A percentile compares a stretch with the other conserved stretches of the same genome.
phyloP scores from a whole-genome alignment of 1,140 invertebrate genomes.

The Probaryconus sp. region DNA sequence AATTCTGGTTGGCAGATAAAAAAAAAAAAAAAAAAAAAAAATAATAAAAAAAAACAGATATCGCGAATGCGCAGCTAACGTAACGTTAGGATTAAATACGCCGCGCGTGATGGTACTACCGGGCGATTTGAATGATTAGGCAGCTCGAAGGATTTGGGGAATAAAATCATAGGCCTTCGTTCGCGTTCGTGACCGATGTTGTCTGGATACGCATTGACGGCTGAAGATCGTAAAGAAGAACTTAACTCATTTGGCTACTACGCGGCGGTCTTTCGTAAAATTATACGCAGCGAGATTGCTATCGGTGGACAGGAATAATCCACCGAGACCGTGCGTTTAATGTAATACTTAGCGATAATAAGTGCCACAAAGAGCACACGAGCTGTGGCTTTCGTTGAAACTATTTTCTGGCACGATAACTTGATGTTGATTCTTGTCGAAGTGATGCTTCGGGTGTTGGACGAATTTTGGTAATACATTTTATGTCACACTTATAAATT shows the following conservation, averaged over 20 bases:
- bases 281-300: slow-evolving; percentile 40
- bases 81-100: slow-evolving; percentile 53
- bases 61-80: slow-evolving; percentile 22
- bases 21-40: too few relatives aligned
- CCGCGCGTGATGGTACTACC: slow-evolving; percentile 29
- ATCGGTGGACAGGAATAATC: slow-evolving; percentile 46
- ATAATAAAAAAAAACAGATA: slow-evolving; percentile 44
- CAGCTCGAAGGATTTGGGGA: slow-evolving; percentile 66
- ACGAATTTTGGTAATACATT: too few relatives aligned
- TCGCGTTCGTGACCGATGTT: slow-evolving; percentile 50
- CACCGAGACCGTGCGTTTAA: slow-evolving; percentile 25
- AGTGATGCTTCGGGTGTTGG: too few relatives aligned
- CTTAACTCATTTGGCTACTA: slow-evolving; percentile 29
- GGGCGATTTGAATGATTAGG: slow-evolving; percentile 71
- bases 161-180: slow-evolving; percentile 69
- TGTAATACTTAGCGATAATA: slow-evolving; percentile 45
- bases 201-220: slow-evolving; percentile 31
- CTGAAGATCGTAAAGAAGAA: slow-evolving; percentile 28
- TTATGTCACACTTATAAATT: too few relatives aligned
- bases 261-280: slow-evolving; percentile 18
- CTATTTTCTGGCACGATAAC: slow-evolving; percentile 32
- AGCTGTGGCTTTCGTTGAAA: slow-evolving; percentile 25
- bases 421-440: slow-evolving; percentile 24
- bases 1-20: slow-evolving; percentile 33
- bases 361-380: slow-evolving; percentile 18